Conservation (phyloP, 2,888 invertebrate species). For the Melanostoma scalare region DNA sequence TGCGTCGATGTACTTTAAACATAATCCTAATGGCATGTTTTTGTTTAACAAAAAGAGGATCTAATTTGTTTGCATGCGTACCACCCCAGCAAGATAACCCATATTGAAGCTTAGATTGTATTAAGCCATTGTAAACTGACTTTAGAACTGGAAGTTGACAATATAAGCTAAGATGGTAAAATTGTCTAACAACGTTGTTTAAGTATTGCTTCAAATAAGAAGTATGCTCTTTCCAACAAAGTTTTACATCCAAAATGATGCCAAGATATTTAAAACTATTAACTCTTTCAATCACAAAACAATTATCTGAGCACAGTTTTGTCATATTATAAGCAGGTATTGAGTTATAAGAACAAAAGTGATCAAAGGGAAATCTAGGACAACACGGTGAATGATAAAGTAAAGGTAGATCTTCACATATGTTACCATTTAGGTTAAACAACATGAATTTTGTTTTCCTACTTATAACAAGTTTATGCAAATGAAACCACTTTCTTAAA, state of each 20-base stretch:
- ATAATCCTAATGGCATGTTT: no score
- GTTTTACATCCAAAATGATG: background rate
- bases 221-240: background rate
- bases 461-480: slow-evolving; percentile 2
- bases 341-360: background rate
- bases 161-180: background rate
- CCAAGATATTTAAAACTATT: slow-evolving; percentile 3
- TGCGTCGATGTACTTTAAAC: background rate
- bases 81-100: no score
- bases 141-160: background rate
- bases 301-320: background rate
- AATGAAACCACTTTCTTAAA: background rate
- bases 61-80: no score
- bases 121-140: background rate
- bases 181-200: no score
- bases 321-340: background rate
- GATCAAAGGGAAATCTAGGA: background rate
- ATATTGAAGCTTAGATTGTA: no score
- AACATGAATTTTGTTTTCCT: slow-evolving; percentile 1
- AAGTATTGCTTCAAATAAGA: no score
- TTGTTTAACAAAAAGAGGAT: background rate
- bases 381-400: background rate
- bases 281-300: background rate
- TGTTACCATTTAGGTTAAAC: background rate
- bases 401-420: background rate